Evolutionary conservation across 1,140 invertebrate genomes (phyloP).

Genomic region (Drosophila jambulina): DNA sequence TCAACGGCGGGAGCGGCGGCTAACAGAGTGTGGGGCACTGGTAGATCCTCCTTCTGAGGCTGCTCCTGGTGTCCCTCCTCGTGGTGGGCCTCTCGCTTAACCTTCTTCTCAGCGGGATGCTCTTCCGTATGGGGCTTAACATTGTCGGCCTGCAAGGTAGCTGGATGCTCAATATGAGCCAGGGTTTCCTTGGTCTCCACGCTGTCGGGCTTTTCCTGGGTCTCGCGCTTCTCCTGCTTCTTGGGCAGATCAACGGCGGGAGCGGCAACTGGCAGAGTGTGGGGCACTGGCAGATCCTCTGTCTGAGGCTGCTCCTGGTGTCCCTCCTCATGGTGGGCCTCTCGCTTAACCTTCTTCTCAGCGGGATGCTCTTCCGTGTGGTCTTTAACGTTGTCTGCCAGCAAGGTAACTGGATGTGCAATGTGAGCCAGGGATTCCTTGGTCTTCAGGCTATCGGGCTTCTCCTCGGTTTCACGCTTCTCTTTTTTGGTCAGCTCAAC

Average conservation of each 20-base stretch:
- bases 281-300: not conserved
- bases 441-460: constrained; percentile 24
- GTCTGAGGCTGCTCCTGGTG: constrained; percentile 10
- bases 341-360: not conserved
- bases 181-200: constrained; percentile 13
- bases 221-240: constrained; percentile 32
- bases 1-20: not conserved
- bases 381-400: not conserved
- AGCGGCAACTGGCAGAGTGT: constrained; percentile 1
- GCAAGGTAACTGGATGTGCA: not conserved
- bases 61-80: constrained; percentile 25
- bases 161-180: not conserved
- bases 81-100: not conserved
- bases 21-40: constrained; percentile 3
- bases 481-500: constrained; percentile 1
- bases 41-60: not conserved
- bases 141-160: not conserved
- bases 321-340: constrained; percentile 19
- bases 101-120: not conserved
- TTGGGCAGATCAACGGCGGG: not conserved
- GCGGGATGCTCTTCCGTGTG: not conserved
- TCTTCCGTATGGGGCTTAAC: not conserved
- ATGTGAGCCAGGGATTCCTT: constrained; percentile 13
- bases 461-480: constrained; percentile 31
- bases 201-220: constrained; percentile 26